A percentile compares a stretch with the other conserved stretches of the same genome.
Conservation (phyloP, 2,888 invertebrate species). For the Watsonalla cultraria region DNA sequence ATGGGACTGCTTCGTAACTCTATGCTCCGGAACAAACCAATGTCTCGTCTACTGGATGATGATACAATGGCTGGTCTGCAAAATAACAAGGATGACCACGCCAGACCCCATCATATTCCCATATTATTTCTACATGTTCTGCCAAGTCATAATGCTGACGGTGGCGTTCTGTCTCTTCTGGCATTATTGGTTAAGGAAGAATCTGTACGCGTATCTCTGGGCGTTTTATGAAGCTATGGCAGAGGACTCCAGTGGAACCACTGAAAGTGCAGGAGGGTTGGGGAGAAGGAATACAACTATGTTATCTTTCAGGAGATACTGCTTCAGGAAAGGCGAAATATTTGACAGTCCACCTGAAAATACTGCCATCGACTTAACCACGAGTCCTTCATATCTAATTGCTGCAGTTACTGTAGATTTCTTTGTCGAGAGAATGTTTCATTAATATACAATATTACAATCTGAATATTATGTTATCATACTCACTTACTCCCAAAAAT, state of each 20-base stretch:
- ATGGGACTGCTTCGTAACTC: conserved; percentile 48
- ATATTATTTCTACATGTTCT: conserved; percentile 63
- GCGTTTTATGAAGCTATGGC: conserved; percentile 32
- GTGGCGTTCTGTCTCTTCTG: conserved; percentile 42
- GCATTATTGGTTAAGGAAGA: conserved; percentile 38
- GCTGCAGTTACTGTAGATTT: conserved; percentile 3
- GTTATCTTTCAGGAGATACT: conserved; percentile 53
- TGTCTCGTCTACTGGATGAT: conserved; percentile 61
- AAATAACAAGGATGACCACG: conserved; percentile 49
- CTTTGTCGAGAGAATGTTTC: conserved; percentile 5
- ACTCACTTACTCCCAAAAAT: no score
- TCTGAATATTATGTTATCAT: background rate
- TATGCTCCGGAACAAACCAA: conserved; percentile 58
- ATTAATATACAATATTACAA: conserved; percentile 4
- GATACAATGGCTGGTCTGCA: conserved; percentile 63
- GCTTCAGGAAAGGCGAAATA: conserved; percentile 64
- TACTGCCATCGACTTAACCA: background rate
- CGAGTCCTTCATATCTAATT: conserved; percentile 2
- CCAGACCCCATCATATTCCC: conserved; percentile 61
- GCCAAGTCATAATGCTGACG: conserved; percentile 54
- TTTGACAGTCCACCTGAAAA: conserved; percentile 42
- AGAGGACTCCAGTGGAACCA: conserved; percentile 2
- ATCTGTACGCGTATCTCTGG: conserved; percentile 40
- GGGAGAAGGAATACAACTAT: conserved; percentile 17
- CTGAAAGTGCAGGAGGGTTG: background rate